phyloP scores from a whole-genome alignment of 2,113 vertebrate genomes.

The Piaya cayana region DNA sequence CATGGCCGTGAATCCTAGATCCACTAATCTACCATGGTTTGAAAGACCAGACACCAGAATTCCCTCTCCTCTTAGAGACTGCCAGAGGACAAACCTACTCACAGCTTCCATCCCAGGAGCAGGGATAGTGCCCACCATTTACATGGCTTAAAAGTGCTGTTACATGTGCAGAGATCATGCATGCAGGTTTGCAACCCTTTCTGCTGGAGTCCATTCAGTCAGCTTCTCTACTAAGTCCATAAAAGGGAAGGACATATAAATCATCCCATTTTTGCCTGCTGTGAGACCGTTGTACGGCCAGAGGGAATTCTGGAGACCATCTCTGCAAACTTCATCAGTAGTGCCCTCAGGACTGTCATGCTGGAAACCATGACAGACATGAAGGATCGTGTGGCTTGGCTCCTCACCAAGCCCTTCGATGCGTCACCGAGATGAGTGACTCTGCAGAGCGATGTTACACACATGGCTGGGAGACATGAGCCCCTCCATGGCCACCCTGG shows the following conservation, averaged over 20 bases:
- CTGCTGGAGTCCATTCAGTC: not conserved
- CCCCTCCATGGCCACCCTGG: not conserved
- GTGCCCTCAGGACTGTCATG: not conserved
- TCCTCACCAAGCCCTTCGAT: accelerated
- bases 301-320: not conserved
- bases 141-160: not conserved
- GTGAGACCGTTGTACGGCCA: accelerated
- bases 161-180: not conserved
- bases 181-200: not conserved
- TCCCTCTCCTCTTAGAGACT: not conserved
- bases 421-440: accelerated
- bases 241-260: not conserved
- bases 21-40: not conserved
- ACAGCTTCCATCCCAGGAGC: not conserved
- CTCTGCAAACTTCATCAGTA: not conserved
- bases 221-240: not conserved
- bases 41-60: not conserved
- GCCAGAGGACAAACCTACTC: not conserved
- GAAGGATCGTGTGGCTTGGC: not conserved
- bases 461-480: not conserved
- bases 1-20: not conserved
- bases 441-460: not conserved
- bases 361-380: not conserved
- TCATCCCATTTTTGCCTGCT: not conserved
- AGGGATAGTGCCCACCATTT: not conserved